These are phyloP conservation scores for Macquaria australasica DNA, from an alignment of 2,113 vertebrate genomes.

Conservation along the genomic window DNA sequence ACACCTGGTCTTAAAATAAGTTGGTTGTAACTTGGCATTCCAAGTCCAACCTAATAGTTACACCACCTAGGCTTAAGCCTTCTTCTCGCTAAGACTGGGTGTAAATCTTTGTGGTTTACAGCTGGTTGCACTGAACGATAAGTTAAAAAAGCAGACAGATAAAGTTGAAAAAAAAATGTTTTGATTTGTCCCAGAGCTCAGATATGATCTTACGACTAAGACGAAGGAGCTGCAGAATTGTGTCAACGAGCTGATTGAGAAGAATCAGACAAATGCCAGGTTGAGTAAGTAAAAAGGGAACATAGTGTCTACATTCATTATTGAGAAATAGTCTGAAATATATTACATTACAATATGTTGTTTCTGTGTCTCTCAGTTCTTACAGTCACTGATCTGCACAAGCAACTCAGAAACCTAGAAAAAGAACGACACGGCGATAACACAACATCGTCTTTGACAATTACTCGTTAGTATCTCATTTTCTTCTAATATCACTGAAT, in stretches of 20 bases:
- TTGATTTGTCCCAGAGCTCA: not conserved
- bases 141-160: too few species aligned
- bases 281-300: not conserved
- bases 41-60: too few species aligned
- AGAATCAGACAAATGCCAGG: not conserved
- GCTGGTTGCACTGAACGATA: too few species aligned
- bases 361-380: not conserved
- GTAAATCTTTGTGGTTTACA: too few species aligned
- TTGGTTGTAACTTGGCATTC: too few species aligned
- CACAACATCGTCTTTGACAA: not conserved
- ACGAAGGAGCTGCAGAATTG: not conserved
- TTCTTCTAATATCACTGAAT: not conserved
- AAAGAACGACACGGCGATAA: not conserved
- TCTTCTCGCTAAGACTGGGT: too few species aligned
- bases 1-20: too few species aligned
- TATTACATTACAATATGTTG: not conserved
- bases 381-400: not conserved
- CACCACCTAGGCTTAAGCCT: too few species aligned
- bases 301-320: too few species aligned
- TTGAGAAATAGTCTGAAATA: not conserved
- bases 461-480: not conserved
- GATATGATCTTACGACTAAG: not conserved
- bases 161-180: not conserved
- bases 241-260: not conserved
- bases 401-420: not conserved